Evolutionary conservation across 2,888 invertebrate species (phyloP), one percentile per base, ranked within the genome.

Genomic region (Amblyjoppa proteus): DNA sequence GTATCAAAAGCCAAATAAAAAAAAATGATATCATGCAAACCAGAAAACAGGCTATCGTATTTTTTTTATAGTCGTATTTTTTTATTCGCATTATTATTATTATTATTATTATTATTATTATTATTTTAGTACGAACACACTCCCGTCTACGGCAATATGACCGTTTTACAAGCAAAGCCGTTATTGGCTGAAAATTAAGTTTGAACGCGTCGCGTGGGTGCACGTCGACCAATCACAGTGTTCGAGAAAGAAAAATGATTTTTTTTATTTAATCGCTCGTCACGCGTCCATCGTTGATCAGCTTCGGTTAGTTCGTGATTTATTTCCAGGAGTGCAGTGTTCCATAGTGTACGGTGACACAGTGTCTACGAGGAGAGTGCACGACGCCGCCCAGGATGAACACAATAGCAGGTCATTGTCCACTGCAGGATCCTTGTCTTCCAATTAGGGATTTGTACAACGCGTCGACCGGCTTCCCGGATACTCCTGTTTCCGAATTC

Each of bases 391-490:
- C n/a, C 7, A 34, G 34, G 25, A 71, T 11, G 66, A n/a, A 20
- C 34, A 76, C 66, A 53, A 76, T 66, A 51, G 66, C 45, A 64
- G 34, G 31, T 13, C 66, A 66, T 66, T 64, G 64, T 76, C 64
- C 66, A 53, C 76, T 34, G 34, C 76, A 20, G 34, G 58, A 80
- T 66, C 61, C 84, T 87, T 81, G 86, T 86, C 77, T 87, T 75
- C 84, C 81, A 84, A 87, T 86, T 87, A 88, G 58, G 31, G 49
- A 56, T 56, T 56, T 70, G 69, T 79, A 56, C 68, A 64, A 28
- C 68, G 81, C 56, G 69, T 28, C 76, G 64, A 61, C 56, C 74
- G 78, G 74, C 82, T 86, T 58, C 70, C 77, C 78, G 70, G 81
- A 84, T 82, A 73, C 73, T 76, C 77, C 53, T 53, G 70, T 69